A percentile compares a stretch with the other conserved stretches of the same genome.
Conservation (phyloP, 2,888 invertebrate species). For the Limenitis camilla region DNA sequence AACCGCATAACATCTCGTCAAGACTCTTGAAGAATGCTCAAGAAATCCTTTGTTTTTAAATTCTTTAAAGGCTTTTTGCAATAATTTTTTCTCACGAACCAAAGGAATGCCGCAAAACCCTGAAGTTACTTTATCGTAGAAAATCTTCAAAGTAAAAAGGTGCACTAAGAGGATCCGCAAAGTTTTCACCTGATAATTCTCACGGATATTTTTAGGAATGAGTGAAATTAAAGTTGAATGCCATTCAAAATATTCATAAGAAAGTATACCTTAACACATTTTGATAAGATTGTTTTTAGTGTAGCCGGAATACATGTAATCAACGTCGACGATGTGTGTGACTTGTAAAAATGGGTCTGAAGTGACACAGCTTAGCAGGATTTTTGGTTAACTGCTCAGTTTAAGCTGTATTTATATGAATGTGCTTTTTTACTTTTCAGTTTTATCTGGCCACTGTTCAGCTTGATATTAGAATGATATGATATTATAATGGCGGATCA, state of each 20-base stretch:
- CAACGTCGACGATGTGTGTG: constrained; percentile 5
- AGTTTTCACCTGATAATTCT: constrained; percentile 29
- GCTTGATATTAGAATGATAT: too few relatives aligned
- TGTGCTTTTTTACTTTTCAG: neutral
- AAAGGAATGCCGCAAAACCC: constrained; percentile 26
- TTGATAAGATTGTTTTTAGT: neutral
- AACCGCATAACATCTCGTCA: too few relatives aligned
- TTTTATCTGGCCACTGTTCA: too few relatives aligned
- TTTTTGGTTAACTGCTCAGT: constrained; percentile 3
- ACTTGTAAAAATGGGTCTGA: constrained; percentile 12
- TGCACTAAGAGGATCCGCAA: constrained; percentile 24
- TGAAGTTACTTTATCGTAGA: constrained; percentile 37
- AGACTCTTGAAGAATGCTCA: too few relatives aligned
- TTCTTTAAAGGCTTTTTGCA: too few relatives aligned
- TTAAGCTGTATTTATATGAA: neutral
- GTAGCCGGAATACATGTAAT: neutral
- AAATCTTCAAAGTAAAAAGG: constrained; percentile 46
- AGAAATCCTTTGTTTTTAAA: too few relatives aligned
- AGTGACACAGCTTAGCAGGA: constrained; percentile 7
- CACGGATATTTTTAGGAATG: constrained; percentile 30
- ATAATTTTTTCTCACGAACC: neutral
- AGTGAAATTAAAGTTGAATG: constrained; percentile 23
- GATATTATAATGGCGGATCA: too few relatives aligned
- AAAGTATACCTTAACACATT: constrained; percentile 1
- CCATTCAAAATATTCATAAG: neutral